A percentile compares a stretch with the other conserved stretches of the same genome.
phyloP scores from a whole-genome alignment of 1,140 invertebrate species.

The Saccostrea glomerata region DNA sequence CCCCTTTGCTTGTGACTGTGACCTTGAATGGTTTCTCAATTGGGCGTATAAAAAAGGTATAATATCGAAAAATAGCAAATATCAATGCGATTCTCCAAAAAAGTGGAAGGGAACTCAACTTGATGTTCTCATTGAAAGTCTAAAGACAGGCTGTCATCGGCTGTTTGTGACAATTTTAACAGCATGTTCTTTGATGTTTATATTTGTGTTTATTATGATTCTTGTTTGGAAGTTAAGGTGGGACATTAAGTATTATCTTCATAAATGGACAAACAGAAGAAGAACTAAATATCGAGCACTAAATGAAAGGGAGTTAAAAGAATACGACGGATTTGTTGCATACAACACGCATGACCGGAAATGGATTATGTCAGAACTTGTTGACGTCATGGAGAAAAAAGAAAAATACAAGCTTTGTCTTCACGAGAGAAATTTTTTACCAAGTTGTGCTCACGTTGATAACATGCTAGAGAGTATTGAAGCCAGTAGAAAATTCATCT shows the following conservation, averaged over 20 bases:
- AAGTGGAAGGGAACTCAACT: not conserved
- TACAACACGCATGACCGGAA: slow-evolving; percentile 42
- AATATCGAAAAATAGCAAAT: not conserved
- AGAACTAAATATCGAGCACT: not conserved
- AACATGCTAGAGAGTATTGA: slow-evolving; percentile 82
- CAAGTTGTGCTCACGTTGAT: slow-evolving; percentile 84
- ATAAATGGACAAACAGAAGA: not conserved
- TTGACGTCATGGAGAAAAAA: slow-evolving; percentile 43
- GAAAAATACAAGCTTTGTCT: slow-evolving; percentile 89
- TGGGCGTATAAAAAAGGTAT: not conserved
- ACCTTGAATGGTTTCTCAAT: not conserved
- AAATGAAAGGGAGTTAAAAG: not conserved
- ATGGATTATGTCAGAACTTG: slow-evolving; percentile 47
- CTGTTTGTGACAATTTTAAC: not conserved
- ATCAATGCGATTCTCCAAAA: slow-evolving; percentile 37
- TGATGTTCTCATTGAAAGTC: not conserved
- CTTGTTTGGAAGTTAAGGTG: slow-evolving; percentile 10
- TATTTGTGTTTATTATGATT: not conserved
- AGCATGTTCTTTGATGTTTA: not conserved
- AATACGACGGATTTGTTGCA: slow-evolving; percentile 53
- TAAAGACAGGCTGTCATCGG: not conserved
- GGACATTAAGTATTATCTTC: slow-evolving; percentile 35
- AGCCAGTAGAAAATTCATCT: slow-evolving; percentile 82
- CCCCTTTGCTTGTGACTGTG: slow-evolving; percentile 16
- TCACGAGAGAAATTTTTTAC: slow-evolving; percentile 92